phyloP scores from a whole-genome alignment of 2,797 vertebrate genomes.

The Labroides dimidiatus region DNA sequence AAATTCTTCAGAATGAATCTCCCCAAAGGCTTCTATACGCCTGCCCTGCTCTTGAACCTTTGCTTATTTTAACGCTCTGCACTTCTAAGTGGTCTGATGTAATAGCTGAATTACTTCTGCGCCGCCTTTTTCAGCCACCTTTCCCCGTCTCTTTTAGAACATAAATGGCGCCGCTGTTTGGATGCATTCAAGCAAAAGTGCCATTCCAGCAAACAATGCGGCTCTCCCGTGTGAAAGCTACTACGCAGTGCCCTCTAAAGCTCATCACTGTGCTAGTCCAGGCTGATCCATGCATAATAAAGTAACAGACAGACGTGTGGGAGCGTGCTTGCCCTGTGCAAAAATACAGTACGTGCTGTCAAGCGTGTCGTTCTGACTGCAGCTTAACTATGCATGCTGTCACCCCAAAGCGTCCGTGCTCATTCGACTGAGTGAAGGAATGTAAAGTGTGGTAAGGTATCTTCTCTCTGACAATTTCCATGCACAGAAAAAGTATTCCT shows the following conservation, averaged over 20 bases:
- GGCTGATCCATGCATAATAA: constrained; percentile 17
- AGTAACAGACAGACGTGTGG: constrained; percentile 23
- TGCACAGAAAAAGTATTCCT: not conserved
- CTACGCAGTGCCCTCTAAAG: constrained; percentile 16
- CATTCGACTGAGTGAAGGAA: constrained; percentile 46
- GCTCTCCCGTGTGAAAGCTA: constrained; percentile 41
- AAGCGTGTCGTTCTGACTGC: constrained; percentile 41
- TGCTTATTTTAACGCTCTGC: constrained; percentile 45
- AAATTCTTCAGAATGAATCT: constrained; percentile 41
- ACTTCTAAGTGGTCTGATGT: constrained; percentile 51
- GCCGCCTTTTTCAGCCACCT: constrained; percentile 17
- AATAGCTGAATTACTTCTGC: constrained; percentile 50
- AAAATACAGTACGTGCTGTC: constrained; percentile 45
- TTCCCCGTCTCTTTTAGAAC: constrained; percentile 17
- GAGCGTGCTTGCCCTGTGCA: constrained; percentile 37
- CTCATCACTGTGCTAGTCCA: constrained; percentile 13
- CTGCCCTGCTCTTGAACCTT: constrained; percentile 31
- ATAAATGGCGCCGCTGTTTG: constrained; percentile 44
- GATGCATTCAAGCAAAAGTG: constrained; percentile 32
- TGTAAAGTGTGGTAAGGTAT: constrained; percentile 33
- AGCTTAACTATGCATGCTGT: constrained; percentile 58
- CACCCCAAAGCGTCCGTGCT: constrained; percentile 46
- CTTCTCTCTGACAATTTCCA: constrained; percentile 33
- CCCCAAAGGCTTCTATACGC: constrained; percentile 29
- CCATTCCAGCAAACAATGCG: constrained; percentile 28